Conservation (phyloP, 2,888 invertebrate genomes). For the Agrenia bidenticulata region DNA sequence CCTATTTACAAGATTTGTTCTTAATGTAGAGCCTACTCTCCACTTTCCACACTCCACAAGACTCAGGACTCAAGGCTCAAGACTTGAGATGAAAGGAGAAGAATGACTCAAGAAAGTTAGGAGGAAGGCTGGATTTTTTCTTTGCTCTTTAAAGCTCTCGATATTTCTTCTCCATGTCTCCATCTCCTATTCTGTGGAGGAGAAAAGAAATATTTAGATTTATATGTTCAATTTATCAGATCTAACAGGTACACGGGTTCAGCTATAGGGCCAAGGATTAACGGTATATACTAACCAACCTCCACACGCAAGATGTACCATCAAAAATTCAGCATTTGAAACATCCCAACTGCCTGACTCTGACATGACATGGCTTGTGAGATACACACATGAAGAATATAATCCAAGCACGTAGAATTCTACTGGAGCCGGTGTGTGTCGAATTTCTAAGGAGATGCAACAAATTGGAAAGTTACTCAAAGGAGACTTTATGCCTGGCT, state of each 20-base stretch:
- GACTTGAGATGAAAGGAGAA: background rate
- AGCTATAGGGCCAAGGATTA: background rate
- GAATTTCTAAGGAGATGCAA: no score
- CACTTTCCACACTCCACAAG: no score
- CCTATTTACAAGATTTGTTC: no score
- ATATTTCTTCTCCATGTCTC: background rate
- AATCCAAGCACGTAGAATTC: no score
- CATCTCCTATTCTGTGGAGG: background rate
- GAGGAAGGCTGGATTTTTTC: background rate
- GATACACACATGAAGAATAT: no score
- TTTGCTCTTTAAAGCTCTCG: background rate
- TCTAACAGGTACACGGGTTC: background rate
- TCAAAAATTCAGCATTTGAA: background rate
- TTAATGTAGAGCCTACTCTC: no score
- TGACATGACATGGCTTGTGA: no score
- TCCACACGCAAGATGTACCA: background rate
- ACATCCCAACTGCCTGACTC: no score
- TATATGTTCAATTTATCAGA: background rate
- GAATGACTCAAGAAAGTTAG: background rate
- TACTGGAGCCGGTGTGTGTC: no score
- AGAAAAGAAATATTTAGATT: background rate
- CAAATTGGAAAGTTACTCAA: no score
- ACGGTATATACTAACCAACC: background rate
- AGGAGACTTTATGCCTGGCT: no score
- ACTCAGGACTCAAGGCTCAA: no score